Percentiles rank a stretch among this genome's conserved stretches.
These are phyloP conservation scores for Hetaerina americana DNA, from an alignment of 1,140 invertebrate genomes.

Conservation along the genomic window DNA sequence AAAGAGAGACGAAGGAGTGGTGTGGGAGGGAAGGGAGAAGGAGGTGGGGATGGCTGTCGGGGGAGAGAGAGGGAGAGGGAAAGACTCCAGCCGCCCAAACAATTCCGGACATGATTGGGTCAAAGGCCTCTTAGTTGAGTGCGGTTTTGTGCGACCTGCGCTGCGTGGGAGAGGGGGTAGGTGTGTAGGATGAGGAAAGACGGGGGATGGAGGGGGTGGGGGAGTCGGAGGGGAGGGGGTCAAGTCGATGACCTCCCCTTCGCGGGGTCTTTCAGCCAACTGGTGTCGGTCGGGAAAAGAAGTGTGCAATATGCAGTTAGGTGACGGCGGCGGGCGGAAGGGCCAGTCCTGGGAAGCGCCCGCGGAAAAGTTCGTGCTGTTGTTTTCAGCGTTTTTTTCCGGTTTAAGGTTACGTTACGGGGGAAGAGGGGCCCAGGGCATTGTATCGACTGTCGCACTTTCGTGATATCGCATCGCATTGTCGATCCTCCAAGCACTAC, in stretches of 20 bases:
- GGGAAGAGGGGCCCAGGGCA: too few species aligned
- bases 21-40: background rate
- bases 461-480: too few species aligned
- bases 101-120: background rate
- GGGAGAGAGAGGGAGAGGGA: background rate
- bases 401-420: too few species aligned
- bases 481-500: too few species aligned
- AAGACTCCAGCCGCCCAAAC: background rate
- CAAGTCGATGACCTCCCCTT: background rate
- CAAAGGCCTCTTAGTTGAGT: background rate
- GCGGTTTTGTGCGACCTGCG: background rate
- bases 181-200: too few species aligned
- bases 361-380: too few species aligned
- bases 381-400: too few species aligned
- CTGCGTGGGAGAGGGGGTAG: background rate
- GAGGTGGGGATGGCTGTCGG: too few species aligned
- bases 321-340: background rate
- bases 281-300: background rate
- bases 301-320: background rate
- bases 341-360: background rate
- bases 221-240: background rate
- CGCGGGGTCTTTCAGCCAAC: background rate
- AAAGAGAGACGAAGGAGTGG: too few species aligned
- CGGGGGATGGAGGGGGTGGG: too few species aligned
- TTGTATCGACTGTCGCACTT: too few species aligned